A percentile compares a stretch with the other conserved stretches of the same genome.
phyloP scores from a whole-genome alignment of 2,113 vertebrate species.

The Panurus biarmicus region DNA sequence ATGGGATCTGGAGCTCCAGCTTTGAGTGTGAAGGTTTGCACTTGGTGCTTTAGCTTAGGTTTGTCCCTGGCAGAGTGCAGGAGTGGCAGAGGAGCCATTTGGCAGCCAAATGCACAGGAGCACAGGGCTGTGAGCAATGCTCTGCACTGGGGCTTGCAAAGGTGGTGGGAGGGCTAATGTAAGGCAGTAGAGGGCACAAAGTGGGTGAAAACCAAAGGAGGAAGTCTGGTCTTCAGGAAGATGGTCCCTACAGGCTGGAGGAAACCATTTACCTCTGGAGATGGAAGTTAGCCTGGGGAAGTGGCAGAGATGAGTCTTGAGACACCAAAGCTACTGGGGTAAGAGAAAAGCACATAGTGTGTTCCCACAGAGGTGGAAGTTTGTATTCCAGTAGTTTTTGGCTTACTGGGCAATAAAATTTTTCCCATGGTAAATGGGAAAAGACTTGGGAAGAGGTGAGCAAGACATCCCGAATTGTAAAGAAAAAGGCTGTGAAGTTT shows the following conservation, averaged over 20 bases:
- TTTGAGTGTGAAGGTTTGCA: fast-evolving
- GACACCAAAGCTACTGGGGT: fast-evolving
- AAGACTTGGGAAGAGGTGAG: neutral
- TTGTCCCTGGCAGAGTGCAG: neutral
- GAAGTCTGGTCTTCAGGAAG: fast-evolving
- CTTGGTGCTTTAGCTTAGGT: fast-evolving
- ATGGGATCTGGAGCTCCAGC: neutral
- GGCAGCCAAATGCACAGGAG: neutral
- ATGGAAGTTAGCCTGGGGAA: neutral
- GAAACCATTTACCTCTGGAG: neutral
- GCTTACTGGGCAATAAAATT: neutral
- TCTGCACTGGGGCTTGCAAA: fast-evolving
- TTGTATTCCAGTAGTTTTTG: neutral
- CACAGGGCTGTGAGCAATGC: fast-evolving
- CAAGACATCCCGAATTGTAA: neutral
- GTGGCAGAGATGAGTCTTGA: neutral
- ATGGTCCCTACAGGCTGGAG: neutral
- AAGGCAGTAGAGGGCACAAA: neutral
- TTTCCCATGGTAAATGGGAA: neutral
- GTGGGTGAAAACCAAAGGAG: neutral
- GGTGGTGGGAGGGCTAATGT: too few species aligned
- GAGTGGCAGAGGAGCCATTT: fast-evolving
- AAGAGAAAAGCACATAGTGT: fast-evolving
- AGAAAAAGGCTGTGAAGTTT: neutral
- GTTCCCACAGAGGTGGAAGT: neutral